These are phyloP conservation scores for Lasioglossum pauxillum DNA, from an alignment of 2,888 invertebrate species.

Conservation along the genomic window DNA sequence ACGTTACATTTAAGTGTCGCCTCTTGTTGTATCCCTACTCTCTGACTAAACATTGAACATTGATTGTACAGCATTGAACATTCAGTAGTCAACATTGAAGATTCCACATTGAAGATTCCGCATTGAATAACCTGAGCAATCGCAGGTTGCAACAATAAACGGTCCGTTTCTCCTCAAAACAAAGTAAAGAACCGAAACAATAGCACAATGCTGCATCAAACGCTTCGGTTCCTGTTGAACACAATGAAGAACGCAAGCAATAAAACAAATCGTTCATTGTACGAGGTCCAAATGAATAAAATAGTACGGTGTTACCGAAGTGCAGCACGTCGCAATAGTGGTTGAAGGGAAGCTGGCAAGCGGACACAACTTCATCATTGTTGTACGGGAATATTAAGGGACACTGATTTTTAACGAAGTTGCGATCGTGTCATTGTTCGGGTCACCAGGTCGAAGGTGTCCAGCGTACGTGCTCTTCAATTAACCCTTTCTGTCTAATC, in stretches of 20 bases:
- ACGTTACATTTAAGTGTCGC: too few species aligned
- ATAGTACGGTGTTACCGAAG: not conserved
- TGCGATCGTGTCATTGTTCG: conserved; percentile 75
- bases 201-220: not conserved
- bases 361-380: conserved; percentile 17
- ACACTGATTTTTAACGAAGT: conserved; percentile 34
- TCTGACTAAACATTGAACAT: not conserved
- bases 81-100: not conserved
- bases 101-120: not conserved
- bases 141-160: conserved; percentile 1
- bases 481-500: conserved; percentile 77
- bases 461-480: conserved; percentile 76
- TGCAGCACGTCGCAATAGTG: not conserved
- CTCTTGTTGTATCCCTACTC: too few species aligned
- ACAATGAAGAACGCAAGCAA: not conserved
- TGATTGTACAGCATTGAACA: too few species aligned
- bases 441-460: conserved; percentile 77
- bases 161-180: not conserved
- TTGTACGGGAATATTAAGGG: conserved; percentile 11
- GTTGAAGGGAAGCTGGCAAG: too few species aligned
- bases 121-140: not conserved
- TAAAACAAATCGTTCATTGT: not conserved
- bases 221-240: not conserved
- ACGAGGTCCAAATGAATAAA: not conserved
- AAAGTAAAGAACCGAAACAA: not conserved